These are phyloP conservation scores for Lymantria monacha DNA, from an alignment of 2,888 invertebrate species.

Conservation along the genomic window DNA sequence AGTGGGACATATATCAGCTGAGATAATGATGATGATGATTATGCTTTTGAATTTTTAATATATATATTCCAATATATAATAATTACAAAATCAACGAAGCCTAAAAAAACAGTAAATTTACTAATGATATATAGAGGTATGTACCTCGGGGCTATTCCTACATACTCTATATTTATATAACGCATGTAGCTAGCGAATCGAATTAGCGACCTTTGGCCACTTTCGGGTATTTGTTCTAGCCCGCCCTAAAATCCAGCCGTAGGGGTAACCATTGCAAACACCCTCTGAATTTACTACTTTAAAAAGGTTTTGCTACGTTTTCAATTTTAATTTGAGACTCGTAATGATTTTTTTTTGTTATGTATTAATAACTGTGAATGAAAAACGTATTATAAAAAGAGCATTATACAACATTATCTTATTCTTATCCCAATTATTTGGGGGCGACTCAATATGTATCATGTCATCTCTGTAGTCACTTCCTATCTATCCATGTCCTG, in stretches of 20 bases:
- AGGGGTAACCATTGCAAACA: constrained; percentile 18
- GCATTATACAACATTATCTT: too few relatives aligned
- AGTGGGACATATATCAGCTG: too few relatives aligned
- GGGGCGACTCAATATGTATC: too few relatives aligned
- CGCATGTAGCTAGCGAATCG: constrained; percentile 34
- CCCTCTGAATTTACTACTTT: constrained; percentile 33
- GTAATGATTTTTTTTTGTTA: background rate
- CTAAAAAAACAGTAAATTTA: background rate
- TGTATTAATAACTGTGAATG: too few relatives aligned
- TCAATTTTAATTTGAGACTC: constrained; percentile 23
- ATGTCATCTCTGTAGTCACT: too few relatives aligned
- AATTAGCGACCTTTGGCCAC: constrained; percentile 47
- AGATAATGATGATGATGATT: too few relatives aligned
- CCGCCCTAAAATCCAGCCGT: constrained; percentile 23
- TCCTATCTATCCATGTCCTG: too few relatives aligned
- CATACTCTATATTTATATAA: constrained; percentile 26
- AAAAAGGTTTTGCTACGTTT: constrained; percentile 23
- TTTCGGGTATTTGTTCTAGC: constrained; percentile 45
- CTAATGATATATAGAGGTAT: background rate
- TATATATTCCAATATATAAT: too few relatives aligned
- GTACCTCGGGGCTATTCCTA: constrained; percentile 2
- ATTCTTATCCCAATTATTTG: too few relatives aligned
- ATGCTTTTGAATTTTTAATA: too few relatives aligned
- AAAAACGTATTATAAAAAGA: too few relatives aligned
- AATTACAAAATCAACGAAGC: background rate